These are phyloP conservation scores for Diaphora mendica DNA, from an alignment of 2,888 invertebrate genomes.

Conservation along the genomic window DNA sequence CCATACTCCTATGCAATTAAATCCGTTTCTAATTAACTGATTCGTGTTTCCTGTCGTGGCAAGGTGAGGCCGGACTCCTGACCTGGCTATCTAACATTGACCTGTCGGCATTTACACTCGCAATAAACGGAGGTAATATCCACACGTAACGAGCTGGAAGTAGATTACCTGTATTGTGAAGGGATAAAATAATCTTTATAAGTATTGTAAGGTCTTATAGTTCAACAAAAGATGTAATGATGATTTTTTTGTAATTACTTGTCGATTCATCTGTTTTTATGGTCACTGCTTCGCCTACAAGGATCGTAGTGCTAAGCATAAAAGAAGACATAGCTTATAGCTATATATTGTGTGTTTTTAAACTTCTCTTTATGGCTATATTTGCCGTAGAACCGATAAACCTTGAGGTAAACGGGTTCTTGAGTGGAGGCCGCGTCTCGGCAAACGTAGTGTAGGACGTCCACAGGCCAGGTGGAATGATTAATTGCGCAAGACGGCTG, in stretches of 20 bases:
- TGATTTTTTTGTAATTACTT: neutral
- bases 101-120: conserved; percentile 12
- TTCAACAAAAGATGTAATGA: conserved; percentile 1
- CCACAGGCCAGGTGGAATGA: too few species aligned
- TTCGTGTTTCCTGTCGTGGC: conserved; percentile 13
- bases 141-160: neutral
- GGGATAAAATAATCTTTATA: neutral
- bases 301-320: neutral
- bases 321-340: too few species aligned
- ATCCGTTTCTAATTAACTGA: neutral
- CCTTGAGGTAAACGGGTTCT: too few species aligned
- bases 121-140: conserved; percentile 15
- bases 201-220: neutral
- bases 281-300: neutral
- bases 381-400: too few species aligned
- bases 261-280: neutral
- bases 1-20: neutral
- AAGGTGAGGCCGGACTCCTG: conserved; percentile 12
- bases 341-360: too few species aligned
- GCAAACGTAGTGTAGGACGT: too few species aligned
- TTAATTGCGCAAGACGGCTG: too few species aligned
- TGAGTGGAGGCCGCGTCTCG: too few species aligned
- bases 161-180: conserved; percentile 1
- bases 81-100: conserved; percentile 17
- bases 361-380: too few species aligned